Base-by-base conservation (phyloP, 2,888 invertebrate genomes). In the Tenthredo amoena region DNA sequence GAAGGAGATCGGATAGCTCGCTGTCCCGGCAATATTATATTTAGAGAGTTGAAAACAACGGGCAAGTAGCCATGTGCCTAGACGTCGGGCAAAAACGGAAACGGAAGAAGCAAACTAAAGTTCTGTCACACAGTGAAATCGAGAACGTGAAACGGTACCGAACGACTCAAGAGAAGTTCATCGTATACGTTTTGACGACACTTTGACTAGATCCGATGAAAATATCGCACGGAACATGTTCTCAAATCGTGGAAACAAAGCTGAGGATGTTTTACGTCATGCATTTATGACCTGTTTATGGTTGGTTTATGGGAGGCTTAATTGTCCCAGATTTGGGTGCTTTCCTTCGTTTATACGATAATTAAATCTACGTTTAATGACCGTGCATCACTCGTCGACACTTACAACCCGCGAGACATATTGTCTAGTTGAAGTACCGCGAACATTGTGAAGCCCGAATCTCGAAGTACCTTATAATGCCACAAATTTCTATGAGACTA, bases 231-330 rank as follows among this genome's bases (percentile, higher is more conserved):
- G 31, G 2, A 68, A 7, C 6, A n/a, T 43, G 26, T 43, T 4
- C 40, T 7, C 55, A 7, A 55, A 55, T 6, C n/a, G 55, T 55
- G 37, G n/a, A 71, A 43, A 74, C 18, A 34, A 68, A 18, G 21
- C 74, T 43, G 21, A 31, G 40, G 43, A 21, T 74, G 10, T 43
- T 21, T 74, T n/a, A 18, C 31, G 76, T 77, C 50, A 12, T 83
- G 68, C 82, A 68, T 83, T 83, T 83, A 83, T 68, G 68, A 83
- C 55, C 65, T 40, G 82, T 83, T 83, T 83, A 83, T 83, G 82
- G 82, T 31, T 18, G 68, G 68, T 83, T 83, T 83, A 68, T 12
- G 65, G 68, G 31, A 26, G 15, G 43, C 82, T 68, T 83, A 68
- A 83, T 83, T 83, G 68, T 83, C 82, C 82, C 68, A 83, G 82